Base-by-base conservation (phyloP, 2,888 invertebrate species). In the Agrochola litura region DNA sequence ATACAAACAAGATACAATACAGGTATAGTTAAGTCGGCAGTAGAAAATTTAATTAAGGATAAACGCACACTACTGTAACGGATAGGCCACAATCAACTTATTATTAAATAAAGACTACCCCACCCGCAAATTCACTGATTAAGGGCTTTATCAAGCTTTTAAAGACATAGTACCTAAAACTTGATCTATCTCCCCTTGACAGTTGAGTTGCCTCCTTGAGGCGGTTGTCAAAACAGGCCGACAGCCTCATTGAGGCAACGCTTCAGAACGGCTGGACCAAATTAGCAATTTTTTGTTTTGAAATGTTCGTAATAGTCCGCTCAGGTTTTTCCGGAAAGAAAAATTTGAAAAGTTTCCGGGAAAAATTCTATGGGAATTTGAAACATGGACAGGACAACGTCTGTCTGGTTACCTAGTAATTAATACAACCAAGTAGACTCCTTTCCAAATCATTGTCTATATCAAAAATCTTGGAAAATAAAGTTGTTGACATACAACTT, bases 1-100 rank as follows among this genome's bases (percentile, higher is more conserved):
- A 70, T 70, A 79, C 72, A 72, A 84, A 67, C 30, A 65, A 37
- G 12, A 65, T 69, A 73, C 16, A 81, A 43, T 25, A 58, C 22
- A 22, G 6, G 6, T 41, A 52, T 41, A 37, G 52, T 41, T 49
- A 60, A 37, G 54, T 56, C 43, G 64, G 73, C 70, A 81, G 68
- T 76, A 61, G 41, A 67, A 30, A 54, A n/a, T 56, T 49, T 49
- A 37, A 19, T 30, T 41, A 72, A 68, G 54, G 41, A 76, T 77
- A 49, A 85, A 74, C 73, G 73, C 68, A 81, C 82, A 77, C 76
- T 81, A 72, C 52, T 22, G 30, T 52, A 67, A 67, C 14, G 16
- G 52, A 8, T 52, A 22, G 52, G 22, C 22, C 22, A 52, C 30
- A 56, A 5, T 9, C 6, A 61, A 60, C 6, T 0, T 43, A 37